Conservation (phyloP, 2,888 invertebrate species). For the Quadroppia sp. region DNA sequence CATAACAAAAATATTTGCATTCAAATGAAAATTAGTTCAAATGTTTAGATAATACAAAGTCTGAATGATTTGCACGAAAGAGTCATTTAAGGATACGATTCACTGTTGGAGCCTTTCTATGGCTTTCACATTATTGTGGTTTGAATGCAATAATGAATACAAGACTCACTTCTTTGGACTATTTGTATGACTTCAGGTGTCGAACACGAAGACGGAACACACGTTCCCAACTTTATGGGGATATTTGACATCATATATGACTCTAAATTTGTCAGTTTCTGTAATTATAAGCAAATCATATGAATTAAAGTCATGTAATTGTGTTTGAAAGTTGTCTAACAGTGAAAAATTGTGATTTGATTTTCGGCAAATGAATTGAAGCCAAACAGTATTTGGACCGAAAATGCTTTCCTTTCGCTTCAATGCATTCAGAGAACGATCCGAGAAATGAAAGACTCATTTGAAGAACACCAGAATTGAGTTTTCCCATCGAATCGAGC, state of each 20-base stretch:
- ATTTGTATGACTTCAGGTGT: slow-evolving; percentile 43
- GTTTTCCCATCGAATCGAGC: slow-evolving; percentile 47
- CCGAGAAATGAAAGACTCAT: slow-evolving; percentile 46
- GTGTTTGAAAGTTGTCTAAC: slow-evolving; percentile 43
- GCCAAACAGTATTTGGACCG: slow-evolving; percentile 46
- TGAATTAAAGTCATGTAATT: background rate
- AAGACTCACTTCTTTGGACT: slow-evolving; percentile 40
- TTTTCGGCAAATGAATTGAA: slow-evolving; percentile 42
- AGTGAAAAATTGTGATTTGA: slow-evolving; percentile 31
- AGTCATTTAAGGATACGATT: slow-evolving; percentile 30
- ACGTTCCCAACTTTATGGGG: slow-evolving; percentile 45
- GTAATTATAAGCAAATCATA: background rate
- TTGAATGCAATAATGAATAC: background rate
- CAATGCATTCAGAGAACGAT: slow-evolving; percentile 47
- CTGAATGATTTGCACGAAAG: slow-evolving; percentile 33
- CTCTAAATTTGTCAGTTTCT: slow-evolving; percentile 38
- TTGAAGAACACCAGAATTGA: slow-evolving; percentile 46
- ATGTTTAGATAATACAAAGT: background rate
- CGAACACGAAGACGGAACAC: slow-evolving; percentile 48
- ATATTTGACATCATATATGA: background rate
- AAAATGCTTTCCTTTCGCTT: slow-evolving; percentile 38
- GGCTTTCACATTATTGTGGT: background rate
- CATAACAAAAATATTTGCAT: background rate
- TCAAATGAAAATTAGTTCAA: background rate
- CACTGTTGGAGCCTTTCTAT: background rate